Evolutionary conservation across 2,113 vertebrate genomes (phyloP).

Genomic region (Acinonyx jubatus): DNA sequence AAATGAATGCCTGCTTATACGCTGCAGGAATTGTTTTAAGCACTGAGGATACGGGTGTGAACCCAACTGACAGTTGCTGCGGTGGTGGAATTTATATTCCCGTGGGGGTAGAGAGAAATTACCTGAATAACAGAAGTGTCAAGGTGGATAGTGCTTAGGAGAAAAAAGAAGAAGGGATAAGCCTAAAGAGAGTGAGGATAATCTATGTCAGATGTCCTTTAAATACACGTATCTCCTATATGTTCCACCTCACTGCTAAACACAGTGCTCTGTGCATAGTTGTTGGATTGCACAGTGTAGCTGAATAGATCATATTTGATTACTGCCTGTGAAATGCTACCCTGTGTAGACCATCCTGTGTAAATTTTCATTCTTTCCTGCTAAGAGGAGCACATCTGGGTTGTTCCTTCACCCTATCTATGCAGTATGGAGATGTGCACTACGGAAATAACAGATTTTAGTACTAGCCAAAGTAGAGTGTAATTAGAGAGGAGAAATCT

Average conservation of each 20-base stretch:
- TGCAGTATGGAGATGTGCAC: neutral
- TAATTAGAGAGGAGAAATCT: neutral
- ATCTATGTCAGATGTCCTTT: neutral
- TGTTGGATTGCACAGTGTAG: neutral
- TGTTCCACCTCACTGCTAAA: neutral
- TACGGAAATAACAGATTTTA: neutral
- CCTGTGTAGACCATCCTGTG: neutral
- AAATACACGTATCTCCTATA: neutral
- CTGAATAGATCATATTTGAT: neutral
- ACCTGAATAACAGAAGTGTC: neutral
- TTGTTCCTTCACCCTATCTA: neutral
- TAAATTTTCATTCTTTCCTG: neutral
- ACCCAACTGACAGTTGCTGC: neutral
- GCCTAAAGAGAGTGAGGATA: no score
- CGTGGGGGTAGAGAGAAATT: neutral
- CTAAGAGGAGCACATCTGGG: neutral
- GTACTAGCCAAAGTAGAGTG: neutral
- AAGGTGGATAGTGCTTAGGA: neutral
- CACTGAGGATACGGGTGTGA: neutral
- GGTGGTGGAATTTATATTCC: neutral
- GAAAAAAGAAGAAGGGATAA: neutral
- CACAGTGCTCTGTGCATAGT: rapidly evolving
- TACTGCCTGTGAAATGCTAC: neutral
- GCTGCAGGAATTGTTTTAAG: neutral
- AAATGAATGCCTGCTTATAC: no score